Evolutionary conservation across 64 coral and sea anemone genomes (phyloP).

Genomic region (Acropora yongei): DNA sequence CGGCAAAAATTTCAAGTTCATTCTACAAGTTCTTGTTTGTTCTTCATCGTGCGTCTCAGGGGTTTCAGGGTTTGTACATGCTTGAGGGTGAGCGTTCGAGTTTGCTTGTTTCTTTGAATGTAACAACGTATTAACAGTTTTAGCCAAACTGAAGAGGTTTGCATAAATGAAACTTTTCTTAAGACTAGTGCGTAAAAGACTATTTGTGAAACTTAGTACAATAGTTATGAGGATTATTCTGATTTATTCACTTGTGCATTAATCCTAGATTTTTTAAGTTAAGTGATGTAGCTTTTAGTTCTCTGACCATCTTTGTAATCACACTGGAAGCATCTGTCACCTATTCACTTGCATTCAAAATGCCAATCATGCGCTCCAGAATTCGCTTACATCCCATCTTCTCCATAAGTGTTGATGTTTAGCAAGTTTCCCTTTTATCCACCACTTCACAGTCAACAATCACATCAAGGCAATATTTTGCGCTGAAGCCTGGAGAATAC

Average conservation of each 20-base stretch:
- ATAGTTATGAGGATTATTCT: background rate
- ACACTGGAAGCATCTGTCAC: conserved; percentile 8
- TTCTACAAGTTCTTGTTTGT: too few relatives aligned
- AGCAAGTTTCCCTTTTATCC: conserved; percentile 33
- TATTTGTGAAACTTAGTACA: too few relatives aligned
- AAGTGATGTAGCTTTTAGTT: background rate
- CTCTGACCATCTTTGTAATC: background rate
- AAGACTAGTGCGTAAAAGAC: too few relatives aligned
- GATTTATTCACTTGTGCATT: background rate
- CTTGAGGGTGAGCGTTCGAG: too few relatives aligned
- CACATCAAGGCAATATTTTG: conserved; percentile 20
- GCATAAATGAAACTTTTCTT: too few relatives aligned
- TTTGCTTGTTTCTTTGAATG: too few relatives aligned
- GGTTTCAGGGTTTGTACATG: too few relatives aligned
- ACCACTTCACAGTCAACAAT: conserved; percentile 33
- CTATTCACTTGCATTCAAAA: background rate
- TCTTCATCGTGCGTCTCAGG: too few relatives aligned
- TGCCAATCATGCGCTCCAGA: background rate
- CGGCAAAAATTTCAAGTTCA: too few relatives aligned
- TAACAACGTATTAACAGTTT: too few relatives aligned
- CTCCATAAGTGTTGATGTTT: conserved; percentile 2
- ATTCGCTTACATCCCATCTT: conserved; percentile 3
- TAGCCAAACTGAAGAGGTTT: too few relatives aligned
- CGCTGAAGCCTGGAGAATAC: conserved; percentile 48
- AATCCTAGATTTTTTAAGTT: background rate